phyloP scores from a whole-genome alignment of 2,113 vertebrate genomes.

The Caranx melampygus region DNA sequence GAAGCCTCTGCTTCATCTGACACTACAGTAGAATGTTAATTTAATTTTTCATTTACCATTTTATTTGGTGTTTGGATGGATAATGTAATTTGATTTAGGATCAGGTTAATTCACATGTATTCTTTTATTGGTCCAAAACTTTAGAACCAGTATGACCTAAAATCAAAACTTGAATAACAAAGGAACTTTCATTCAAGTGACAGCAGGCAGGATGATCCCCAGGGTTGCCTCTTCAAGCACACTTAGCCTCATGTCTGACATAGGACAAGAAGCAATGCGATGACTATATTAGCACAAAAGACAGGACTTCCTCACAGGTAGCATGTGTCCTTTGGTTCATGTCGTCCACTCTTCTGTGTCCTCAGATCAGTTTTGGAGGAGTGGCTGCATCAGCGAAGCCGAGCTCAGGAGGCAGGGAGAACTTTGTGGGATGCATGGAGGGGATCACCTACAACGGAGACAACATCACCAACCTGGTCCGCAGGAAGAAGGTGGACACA shows the following conservation, averaged over 20 bases:
- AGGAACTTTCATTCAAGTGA: background rate
- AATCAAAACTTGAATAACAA: background rate
- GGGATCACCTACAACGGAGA: conserved; percentile 95
- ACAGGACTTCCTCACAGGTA: background rate
- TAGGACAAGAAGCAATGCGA: background rate
- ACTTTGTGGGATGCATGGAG: conserved; percentile 98
- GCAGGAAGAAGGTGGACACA: conserved; percentile 91
- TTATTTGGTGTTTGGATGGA: no score
- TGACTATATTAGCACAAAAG: background rate
- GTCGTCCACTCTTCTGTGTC: background rate
- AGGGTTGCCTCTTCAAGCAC: no score
- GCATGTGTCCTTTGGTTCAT: background rate
- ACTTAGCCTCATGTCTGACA: no score
- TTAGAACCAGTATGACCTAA: background rate
- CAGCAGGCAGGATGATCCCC: background rate
- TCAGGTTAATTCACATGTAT: background rate
- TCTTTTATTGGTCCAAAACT: no score
- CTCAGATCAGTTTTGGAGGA: conserved; percentile 94
- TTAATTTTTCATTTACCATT: no score
- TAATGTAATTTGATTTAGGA: background rate
- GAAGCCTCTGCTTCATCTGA: no score
- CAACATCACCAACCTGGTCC: conserved; percentile 95
- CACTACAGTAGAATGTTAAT: no score
- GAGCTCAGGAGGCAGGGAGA: conserved; percentile 89
- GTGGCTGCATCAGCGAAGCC: conserved; percentile 92